Base-by-base conservation (phyloP, 1,140 invertebrate genomes). In the Marisa cornuarietis region DNA sequence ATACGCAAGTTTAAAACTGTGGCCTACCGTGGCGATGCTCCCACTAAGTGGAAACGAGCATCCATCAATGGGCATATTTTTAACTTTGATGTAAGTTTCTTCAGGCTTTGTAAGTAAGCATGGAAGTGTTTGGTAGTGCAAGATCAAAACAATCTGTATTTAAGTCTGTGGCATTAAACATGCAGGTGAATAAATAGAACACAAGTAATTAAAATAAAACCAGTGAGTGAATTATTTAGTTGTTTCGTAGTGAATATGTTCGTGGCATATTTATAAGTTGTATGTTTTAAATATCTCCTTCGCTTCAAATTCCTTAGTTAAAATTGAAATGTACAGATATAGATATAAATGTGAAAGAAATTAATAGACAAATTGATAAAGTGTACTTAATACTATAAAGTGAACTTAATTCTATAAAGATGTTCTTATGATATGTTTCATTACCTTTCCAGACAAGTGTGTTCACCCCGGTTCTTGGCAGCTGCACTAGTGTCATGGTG, bases 31-130 rank as follows among this genome's bases (percentile, higher is more conserved):
- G 95, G 83, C 90, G 95, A 85, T 93, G 94, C 61, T 94, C 95
- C 73, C 71, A 89, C 79, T 82, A 88, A 85, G 88, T 94, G 85
- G 95, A 95, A 91, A 80, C 92, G 95, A 78, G 96, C 95, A 83
- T 96, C 95, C 0, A 96, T 96, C 54, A 97, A 96, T 90, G 95
- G 96, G 3, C 95, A 97, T 89, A 96, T 95, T 89, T 97, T 96
- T 87, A 95, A 96, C 89, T 93, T 95, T 76, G 95, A 96, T 86
- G 90, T 90, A 83, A 86, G 86, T 83, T 20, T 63, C 51, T 51
- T 22, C 31, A 4, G 31, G 31, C 31, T 42, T 42, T 42, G 31
- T 42, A 42, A 42, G 31, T 6, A 42, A 4, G 6, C 31, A 42
- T 42, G 31, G 31, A 6, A 42, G 31, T 42, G 31, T 42, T 6